These are phyloP conservation scores for Chrysemys picta DNA, from an alignment of 2,113 vertebrate species.

Conservation along the genomic window DNA sequence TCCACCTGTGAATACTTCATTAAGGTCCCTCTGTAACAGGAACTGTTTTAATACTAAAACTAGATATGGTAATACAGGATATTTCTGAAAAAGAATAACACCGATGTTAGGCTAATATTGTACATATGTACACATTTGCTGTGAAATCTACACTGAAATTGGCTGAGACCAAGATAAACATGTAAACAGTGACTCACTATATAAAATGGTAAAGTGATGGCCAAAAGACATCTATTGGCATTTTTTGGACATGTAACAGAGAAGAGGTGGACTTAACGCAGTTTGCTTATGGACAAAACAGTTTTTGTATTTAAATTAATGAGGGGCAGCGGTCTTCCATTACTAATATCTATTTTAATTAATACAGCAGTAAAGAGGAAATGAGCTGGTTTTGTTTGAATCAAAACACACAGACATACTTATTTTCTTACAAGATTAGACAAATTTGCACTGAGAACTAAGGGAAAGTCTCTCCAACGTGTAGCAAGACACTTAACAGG, in stretches of 20 bases:
- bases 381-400: background rate
- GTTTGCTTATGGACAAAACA: background rate
- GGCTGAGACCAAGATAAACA: background rate
- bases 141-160: background rate
- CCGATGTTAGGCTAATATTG: background rate
- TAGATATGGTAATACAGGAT: constrained; percentile 95
- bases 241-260: background rate
- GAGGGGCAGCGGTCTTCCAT: background rate
- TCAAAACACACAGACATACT: background rate
- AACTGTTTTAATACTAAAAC: constrained; percentile 99
- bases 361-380: background rate
- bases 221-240: background rate
- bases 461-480: background rate
- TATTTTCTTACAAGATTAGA: background rate
- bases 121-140: background rate
- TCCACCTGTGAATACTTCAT: constrained; percentile 98
- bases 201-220: background rate
- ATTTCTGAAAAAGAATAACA: constrained; percentile 87
- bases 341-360: background rate
- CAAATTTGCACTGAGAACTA: background rate
- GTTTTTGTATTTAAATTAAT: background rate
- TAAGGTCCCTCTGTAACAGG: constrained; percentile 96
- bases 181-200: background rate
- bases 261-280: background rate
- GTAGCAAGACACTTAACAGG: background rate